phyloP scores from a whole-genome alignment of 2,113 vertebrate species.

The Gymnarchus niloticus region DNA sequence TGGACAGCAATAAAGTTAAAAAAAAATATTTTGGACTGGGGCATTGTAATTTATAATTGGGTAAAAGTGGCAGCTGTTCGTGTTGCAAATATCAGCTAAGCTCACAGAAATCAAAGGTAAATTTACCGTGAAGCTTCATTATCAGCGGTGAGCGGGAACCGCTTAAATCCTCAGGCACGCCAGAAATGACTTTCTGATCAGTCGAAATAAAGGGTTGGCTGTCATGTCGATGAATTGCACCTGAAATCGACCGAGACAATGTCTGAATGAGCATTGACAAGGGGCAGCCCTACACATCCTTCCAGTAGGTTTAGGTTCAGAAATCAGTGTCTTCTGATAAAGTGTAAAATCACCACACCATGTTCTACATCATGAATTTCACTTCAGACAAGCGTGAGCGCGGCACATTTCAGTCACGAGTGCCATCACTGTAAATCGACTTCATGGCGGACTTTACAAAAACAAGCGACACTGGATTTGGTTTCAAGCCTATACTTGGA shows the following conservation, averaged over 20 bases:
- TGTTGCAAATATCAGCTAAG: background rate
- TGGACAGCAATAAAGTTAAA: too few relatives aligned
- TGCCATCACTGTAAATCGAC: background rate
- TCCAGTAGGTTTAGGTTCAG: background rate
- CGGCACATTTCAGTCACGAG: background rate
- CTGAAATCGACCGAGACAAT: slow-evolving; percentile 37
- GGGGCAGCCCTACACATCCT: background rate
- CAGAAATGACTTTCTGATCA: slow-evolving; percentile 55
- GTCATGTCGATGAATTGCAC: slow-evolving; percentile 60
- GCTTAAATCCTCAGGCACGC: slow-evolving; percentile 52
- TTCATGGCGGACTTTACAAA: background rate
- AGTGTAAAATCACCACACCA: background rate
- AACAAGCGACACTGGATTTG: background rate
- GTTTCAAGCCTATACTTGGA: background rate
- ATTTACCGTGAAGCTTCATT: slow-evolving; percentile 73
- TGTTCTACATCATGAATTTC: background rate
- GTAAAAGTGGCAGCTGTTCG: background rate
- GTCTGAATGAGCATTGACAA: background rate
- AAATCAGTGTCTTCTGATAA: background rate
- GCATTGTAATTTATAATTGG: background rate
- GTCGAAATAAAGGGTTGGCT: slow-evolving; percentile 72
- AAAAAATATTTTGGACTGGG: too few relatives aligned
- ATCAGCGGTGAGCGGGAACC: slow-evolving; percentile 64
- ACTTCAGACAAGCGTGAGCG: background rate
- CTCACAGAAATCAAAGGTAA: background rate